Evolutionary conservation across 2,113 vertebrate genomes (phyloP).

Genomic region (Pipra filicauda): DNA sequence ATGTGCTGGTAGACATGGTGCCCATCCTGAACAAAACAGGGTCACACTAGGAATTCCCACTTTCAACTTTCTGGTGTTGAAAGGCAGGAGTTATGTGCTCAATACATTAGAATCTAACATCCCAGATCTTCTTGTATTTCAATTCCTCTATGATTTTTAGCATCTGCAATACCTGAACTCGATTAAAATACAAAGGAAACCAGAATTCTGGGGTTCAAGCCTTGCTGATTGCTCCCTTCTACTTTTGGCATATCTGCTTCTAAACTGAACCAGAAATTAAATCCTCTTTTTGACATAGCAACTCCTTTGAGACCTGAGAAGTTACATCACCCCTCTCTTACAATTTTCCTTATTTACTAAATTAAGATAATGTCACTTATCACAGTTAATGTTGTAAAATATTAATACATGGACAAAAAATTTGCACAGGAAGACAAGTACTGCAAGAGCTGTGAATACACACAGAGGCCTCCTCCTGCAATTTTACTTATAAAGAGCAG

Average conservation of each 20-base stretch:
- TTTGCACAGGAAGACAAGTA: not conserved
- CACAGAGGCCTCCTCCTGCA: not conserved
- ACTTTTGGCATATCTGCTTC: not conserved
- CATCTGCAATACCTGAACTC: not conserved
- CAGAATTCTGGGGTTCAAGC: not conserved
- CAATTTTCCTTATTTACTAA: not conserved
- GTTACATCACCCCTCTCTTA: not conserved
- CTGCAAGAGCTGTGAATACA: not conserved
- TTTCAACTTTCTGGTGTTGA: not conserved
- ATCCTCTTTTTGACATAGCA: not conserved
- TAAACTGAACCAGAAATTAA: not conserved
- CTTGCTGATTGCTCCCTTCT: not conserved
- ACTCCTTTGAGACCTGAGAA: not conserved
- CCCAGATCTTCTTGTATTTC: not conserved
- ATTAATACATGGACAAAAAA: not conserved
- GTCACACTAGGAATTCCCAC: not conserved
- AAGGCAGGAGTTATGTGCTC: not conserved
- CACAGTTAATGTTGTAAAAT: not conserved
- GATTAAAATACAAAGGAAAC: not conserved
- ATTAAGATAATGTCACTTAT: not conserved
- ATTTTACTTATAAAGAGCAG: not conserved
- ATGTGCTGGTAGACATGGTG: accelerated
- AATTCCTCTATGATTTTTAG: not conserved
- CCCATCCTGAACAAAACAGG: not conserved
- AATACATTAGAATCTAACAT: not conserved